Evolutionary conservation across 2,888 invertebrate species (phyloP).

Genomic region (Agrotis segetum): DNA sequence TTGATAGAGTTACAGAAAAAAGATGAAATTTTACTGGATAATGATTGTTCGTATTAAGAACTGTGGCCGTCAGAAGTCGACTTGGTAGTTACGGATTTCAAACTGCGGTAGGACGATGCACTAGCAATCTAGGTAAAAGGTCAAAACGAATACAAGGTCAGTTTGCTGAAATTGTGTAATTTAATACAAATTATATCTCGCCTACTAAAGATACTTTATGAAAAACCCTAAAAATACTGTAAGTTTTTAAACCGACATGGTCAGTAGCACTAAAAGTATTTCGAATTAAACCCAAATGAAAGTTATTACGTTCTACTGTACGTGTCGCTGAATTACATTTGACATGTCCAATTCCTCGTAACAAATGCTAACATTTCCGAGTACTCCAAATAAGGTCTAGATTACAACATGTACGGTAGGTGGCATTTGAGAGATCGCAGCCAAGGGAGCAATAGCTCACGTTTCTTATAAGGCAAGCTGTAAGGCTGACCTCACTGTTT

Average conservation of each 20-base stretch:
- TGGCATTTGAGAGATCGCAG: conserved; percentile 41
- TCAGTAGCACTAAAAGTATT: not conserved
- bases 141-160: not conserved
- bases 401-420: conserved; percentile 33
- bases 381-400: conserved; percentile 20
- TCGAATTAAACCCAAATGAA: conserved; percentile 5
- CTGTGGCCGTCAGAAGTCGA: not conserved
- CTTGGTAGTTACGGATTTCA: not conserved
- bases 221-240: too few relatives aligned
- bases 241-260: too few relatives aligned
- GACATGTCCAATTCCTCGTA: conserved; percentile 5
- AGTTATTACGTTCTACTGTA: not conserved
- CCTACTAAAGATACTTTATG: not conserved
- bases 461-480: conserved; percentile 49
- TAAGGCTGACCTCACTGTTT: conserved; percentile 41
- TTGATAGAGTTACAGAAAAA: not conserved
- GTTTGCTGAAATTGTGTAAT: not conserved
- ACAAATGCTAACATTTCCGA: conserved; percentile 19
- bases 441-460: conserved; percentile 15
- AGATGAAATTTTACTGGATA: not conserved
- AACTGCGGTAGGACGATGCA: not conserved
- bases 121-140: conserved; percentile 9
- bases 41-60: not conserved
- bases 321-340: not conserved
- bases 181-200: not conserved